These are phyloP conservation scores for Potamilus streckersoni DNA, from an alignment of 1,140 invertebrate genomes.

Conservation along the genomic window DNA sequence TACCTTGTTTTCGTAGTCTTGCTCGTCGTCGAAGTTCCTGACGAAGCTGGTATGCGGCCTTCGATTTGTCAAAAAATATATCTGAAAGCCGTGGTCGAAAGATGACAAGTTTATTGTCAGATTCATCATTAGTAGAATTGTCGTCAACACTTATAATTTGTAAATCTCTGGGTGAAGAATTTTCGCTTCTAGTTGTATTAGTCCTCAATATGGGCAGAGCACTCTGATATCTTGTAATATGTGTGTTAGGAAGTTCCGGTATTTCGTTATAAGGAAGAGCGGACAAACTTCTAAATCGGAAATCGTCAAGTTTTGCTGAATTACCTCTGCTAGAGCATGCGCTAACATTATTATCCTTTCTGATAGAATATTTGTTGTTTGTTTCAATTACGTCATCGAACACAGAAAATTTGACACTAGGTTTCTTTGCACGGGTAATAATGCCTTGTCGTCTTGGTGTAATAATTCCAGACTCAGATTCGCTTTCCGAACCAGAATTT, in stretches of 20 bases:
- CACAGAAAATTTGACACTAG: constrained; percentile 10
- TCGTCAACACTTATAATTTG: background rate
- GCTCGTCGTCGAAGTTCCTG: constrained; percentile 13
- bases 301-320: constrained; percentile 1
- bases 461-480: background rate
- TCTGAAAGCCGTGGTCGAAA: constrained; percentile 3
- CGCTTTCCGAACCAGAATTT: background rate
- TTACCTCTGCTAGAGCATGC: background rate
- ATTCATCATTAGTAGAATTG: background rate
- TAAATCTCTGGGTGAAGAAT: background rate
- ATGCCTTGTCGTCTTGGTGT: constrained; percentile 13
- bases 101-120: background rate
- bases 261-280: constrained; percentile 1
- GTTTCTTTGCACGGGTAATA: constrained; percentile 23
- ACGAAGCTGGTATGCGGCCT: constrained; percentile 19
- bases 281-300: constrained; percentile 1
- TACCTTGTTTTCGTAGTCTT: constrained; percentile 13
- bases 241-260: constrained; percentile 10
- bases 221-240: constrained; percentile 9
- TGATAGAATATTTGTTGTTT: background rate
- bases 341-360: constrained; percentile 10
- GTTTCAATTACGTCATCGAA: constrained; percentile 5
- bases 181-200: background rate
- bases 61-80: constrained; percentile 20
- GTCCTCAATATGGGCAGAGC: constrained; percentile 7